A percentile compares a stretch with the other conserved stretches of the same genome.
These are phyloP conservation scores for Columba guinea DNA, from an alignment of 2,797 vertebrate genomes.

Conservation along the genomic window DNA sequence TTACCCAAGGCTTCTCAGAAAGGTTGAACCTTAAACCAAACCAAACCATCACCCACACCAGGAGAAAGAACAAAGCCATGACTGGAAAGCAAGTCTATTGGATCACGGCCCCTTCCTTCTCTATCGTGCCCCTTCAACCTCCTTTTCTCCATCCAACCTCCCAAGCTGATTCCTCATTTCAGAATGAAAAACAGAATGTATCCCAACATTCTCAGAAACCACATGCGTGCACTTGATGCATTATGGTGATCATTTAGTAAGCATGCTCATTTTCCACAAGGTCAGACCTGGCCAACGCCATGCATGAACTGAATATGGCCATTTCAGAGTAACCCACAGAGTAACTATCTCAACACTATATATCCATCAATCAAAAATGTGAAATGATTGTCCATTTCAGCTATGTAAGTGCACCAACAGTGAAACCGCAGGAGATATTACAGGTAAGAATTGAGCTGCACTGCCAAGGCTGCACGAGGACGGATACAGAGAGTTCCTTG, in stretches of 20 bases:
- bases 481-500: not conserved
- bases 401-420: not conserved
- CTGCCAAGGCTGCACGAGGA: not conserved
- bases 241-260: not conserved
- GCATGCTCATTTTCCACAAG: not conserved
- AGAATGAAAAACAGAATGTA: not conserved
- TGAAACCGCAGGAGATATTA: not conserved
- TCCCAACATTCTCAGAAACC: not conserved
- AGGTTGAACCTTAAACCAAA: not conserved
- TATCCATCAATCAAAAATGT: not conserved
- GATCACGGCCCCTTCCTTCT: not conserved
- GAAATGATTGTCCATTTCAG: not conserved
- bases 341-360: not conserved
- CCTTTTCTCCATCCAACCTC: not conserved
- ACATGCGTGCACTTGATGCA: not conserved
- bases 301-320: not conserved
- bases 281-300: not conserved
- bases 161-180: not conserved
- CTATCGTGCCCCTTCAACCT: not conserved
- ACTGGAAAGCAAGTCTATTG: not conserved
- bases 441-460: not conserved
- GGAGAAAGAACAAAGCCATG: not conserved
- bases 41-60: no score
- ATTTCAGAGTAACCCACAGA: not conserved
- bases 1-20: not conserved